Percentiles rank a stretch among this genome's conserved stretches.
Evolutionary conservation across 1,140 invertebrate species (phyloP).

Genomic region (Artemia franciscana): DNA sequence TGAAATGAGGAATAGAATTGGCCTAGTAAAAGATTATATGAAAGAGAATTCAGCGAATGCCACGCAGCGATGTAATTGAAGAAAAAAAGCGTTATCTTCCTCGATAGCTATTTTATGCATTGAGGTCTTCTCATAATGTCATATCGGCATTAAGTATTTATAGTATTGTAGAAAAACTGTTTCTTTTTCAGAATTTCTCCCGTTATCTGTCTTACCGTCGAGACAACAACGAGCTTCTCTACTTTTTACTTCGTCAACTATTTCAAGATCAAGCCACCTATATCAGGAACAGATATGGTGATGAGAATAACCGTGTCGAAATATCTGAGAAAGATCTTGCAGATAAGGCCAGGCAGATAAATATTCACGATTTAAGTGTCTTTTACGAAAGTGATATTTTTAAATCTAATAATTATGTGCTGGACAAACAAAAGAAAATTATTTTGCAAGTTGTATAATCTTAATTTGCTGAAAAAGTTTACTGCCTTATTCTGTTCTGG

Average conservation of each 20-base stretch:
- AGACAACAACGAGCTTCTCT: constrained; percentile 84
- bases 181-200: constrained; percentile 52
- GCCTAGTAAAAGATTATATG: too few species aligned
- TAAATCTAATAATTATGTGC: constrained; percentile 63
- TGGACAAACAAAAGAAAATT: constrained; percentile 54
- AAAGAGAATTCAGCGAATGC: too few species aligned
- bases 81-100: too few species aligned
- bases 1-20: too few species aligned
- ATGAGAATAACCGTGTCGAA: constrained; percentile 45
- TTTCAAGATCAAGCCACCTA: constrained; percentile 73
- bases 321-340: constrained; percentile 73
- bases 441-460: constrained; percentile 53
- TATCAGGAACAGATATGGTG: constrained; percentile 51
- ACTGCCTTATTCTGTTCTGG: too few species aligned
- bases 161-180: too few species aligned
- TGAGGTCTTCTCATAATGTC: too few species aligned
- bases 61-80: too few species aligned
- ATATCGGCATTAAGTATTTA: too few species aligned
- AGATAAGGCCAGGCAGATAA: constrained; percentile 74
- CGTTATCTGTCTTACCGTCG: constrained; percentile 80
- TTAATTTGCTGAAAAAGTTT: too few species aligned
- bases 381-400: constrained; percentile 87
- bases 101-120: too few species aligned
- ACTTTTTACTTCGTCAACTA: constrained; percentile 83
- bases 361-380: constrained; percentile 62